Evolutionary conservation across 2,888 invertebrate species (phyloP).

Genomic region (Taphrorychus bicolor): DNA sequence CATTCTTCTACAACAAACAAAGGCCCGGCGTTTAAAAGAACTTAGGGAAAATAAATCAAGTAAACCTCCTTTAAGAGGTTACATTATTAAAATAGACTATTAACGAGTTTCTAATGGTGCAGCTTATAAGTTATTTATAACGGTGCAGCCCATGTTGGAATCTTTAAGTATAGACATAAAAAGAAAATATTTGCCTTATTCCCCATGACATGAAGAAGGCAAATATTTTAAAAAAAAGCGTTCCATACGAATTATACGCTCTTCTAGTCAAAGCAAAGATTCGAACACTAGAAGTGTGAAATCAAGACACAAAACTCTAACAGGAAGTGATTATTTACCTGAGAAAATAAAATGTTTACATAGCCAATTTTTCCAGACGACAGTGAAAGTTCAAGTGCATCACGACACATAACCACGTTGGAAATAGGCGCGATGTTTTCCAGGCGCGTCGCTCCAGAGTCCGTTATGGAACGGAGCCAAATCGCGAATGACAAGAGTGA

Average conservation of each 20-base stretch:
- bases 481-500: conserved; percentile 35
- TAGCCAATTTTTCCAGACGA: conserved; percentile 22
- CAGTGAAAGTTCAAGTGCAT: conserved; percentile 35
- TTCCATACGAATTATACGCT: conserved; percentile 17
- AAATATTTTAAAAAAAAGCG: too few relatives aligned
- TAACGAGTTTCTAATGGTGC: too few relatives aligned
- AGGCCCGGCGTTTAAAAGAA: too few relatives aligned
- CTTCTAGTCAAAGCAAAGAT: background rate
- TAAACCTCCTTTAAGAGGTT: too few relatives aligned
- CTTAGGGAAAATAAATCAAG: too few relatives aligned
- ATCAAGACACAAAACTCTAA: background rate
- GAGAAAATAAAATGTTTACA: conserved; percentile 29
- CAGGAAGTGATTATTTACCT: conserved; percentile 30
- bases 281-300: background rate
- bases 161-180: too few relatives aligned
- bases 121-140: too few relatives aligned
- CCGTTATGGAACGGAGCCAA: conserved; percentile 20
- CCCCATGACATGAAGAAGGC: too few relatives aligned
- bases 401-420: conserved; percentile 36
- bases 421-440: conserved; percentile 35
- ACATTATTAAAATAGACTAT: too few relatives aligned
- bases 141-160: too few relatives aligned
- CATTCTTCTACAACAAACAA: too few relatives aligned
- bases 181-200: too few relatives aligned
- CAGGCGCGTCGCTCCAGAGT: conserved; percentile 23